Percentiles rank a stretch among this genome's conserved stretches.
Evolutionary conservation across 2,113 vertebrate species (phyloP).

Genomic region (Caracal caracal): DNA sequence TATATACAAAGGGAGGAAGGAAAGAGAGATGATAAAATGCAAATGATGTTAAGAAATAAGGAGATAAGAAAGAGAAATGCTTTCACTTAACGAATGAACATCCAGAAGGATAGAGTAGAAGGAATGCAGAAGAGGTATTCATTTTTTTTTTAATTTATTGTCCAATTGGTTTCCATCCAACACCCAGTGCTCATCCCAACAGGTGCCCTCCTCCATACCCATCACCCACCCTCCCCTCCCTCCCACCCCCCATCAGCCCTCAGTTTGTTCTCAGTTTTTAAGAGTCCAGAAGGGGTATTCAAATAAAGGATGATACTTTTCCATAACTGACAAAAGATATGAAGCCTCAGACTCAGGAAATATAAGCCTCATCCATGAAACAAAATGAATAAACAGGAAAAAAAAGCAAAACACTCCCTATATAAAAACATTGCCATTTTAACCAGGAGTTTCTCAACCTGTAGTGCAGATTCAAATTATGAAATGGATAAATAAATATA

Average conservation of each 20-base stretch:
- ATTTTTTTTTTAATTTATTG: neutral
- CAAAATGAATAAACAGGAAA: neutral
- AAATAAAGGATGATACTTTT: neutral
- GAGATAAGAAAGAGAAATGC: neutral
- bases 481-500: neutral
- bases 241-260: too few relatives aligned
- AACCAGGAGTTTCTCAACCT: neutral
- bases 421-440: neutral
- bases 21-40: neutral
- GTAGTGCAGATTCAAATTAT: neutral
- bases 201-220: too few relatives aligned
- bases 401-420: neutral
- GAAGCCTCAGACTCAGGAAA: neutral
- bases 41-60: neutral
- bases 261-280: too few relatives aligned
- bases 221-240: too few relatives aligned
- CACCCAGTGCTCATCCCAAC: too few relatives aligned
- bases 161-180: too few relatives aligned
- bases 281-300: neutral
- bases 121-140: neutral
- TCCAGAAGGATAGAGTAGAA: neutral
- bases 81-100: neutral
- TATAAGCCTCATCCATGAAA: neutral
- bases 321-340: neutral
- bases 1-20: neutral